Conservation (phyloP, 2,113 vertebrate species). For the Ptyas mucosa region DNA sequence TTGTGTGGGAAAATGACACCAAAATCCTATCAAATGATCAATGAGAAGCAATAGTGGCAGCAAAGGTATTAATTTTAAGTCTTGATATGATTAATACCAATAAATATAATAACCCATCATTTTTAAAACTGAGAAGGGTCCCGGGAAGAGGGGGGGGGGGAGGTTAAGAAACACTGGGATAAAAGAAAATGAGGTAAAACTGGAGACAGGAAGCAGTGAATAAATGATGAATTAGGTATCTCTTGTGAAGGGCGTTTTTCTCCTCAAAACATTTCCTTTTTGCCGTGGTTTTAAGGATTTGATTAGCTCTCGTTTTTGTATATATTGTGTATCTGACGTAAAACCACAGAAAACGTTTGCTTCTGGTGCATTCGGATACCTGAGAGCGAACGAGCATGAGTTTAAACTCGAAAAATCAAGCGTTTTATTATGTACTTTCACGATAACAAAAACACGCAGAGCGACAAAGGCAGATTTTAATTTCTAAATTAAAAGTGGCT, state of each 20-base stretch:
- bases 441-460: neutral
- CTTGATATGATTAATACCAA: neutral
- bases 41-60: neutral
- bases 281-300: neutral
- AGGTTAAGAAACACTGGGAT: neutral
- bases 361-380: neutral
- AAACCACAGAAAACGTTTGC: neutral
- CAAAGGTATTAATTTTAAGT: neutral
- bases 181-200: neutral
- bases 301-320: neutral
- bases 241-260: neutral
- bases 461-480: neutral
- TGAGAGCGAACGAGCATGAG: neutral
- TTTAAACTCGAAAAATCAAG: neutral
- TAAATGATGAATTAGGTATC: neutral
- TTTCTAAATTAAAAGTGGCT: neutral
- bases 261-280: neutral
- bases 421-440: neutral
- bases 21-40: neutral
- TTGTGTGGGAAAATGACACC: neutral
- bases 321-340: neutral
- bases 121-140: neutral
- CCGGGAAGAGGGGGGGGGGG: neutral
- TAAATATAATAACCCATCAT: neutral
- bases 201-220: neutral